These are phyloP conservation scores for Oreochromis niloticus DNA, from an alignment of 2,113 vertebrate genomes.

Conservation along the genomic window DNA sequence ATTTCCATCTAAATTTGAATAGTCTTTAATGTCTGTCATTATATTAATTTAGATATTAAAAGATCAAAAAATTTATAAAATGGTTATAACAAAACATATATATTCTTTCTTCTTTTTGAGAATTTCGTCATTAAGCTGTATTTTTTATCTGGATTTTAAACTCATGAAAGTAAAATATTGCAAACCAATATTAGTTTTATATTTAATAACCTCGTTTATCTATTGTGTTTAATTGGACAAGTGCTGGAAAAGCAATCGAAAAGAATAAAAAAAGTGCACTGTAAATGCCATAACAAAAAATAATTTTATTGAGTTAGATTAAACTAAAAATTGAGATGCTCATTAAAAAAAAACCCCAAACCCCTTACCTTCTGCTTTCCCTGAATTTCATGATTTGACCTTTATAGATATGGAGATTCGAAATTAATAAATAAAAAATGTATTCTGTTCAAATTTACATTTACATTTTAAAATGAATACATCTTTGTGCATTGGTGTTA, in stretches of 20 bases:
- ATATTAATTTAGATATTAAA: neutral
- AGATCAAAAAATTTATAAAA: rapidly evolving
- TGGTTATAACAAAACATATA: neutral
- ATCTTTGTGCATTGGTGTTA: neutral
- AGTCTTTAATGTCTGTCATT: neutral
- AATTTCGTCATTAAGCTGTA: neutral
- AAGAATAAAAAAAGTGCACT: neutral
- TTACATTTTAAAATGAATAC: neutral
- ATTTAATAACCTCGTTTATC: neutral
- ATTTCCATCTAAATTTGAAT: neutral
- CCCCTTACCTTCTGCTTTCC: neutral
- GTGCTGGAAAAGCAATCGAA: neutral
- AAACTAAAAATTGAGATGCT: neutral
- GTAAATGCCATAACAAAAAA: neutral
- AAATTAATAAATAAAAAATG: neutral
- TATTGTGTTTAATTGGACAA: neutral
- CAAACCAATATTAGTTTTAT: neutral
- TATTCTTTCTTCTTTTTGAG: neutral
- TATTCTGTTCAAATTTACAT: neutral
- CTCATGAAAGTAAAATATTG: neutral
- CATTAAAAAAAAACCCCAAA: neutral
- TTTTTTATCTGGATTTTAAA: neutral
- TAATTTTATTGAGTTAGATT: neutral
- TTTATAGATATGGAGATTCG: neutral
- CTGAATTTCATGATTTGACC: neutral